Evolutionary conservation across 2,797 vertebrate species (phyloP).

Genomic region (Cichlasoma orientale): DNA sequence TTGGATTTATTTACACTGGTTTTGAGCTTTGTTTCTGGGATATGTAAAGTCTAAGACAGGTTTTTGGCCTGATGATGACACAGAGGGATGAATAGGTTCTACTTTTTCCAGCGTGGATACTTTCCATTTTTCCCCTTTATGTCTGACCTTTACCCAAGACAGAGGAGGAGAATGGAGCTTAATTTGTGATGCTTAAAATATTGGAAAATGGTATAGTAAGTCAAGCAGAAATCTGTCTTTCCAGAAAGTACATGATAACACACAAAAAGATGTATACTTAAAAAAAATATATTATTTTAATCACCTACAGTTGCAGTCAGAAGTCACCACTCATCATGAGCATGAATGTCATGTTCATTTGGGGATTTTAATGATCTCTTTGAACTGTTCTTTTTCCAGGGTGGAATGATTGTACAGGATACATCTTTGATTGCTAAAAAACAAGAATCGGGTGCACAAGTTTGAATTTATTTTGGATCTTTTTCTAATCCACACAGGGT

Average conservation of each 20-base stretch:
- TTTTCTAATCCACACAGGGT: background rate
- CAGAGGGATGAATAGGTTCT: background rate
- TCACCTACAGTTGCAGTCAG: background rate
- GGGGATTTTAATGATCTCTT: background rate
- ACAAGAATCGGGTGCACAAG: background rate
- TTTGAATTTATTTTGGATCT: background rate
- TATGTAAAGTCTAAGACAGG: background rate
- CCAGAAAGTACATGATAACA: background rate
- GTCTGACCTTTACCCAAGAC: background rate
- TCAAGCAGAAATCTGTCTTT: background rate
- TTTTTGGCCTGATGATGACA: background rate
- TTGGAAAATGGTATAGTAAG: background rate
- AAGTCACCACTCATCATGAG: background rate
- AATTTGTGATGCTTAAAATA: background rate
- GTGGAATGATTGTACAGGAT: no score
- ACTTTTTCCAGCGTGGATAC: background rate
- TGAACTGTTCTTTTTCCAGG: no score
- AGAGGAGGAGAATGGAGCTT: background rate
- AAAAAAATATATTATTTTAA: background rate
- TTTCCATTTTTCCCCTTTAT: background rate
- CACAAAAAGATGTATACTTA: background rate
- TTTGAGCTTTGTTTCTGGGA: background rate
- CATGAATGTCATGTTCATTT: background rate
- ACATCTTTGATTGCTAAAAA: background rate
- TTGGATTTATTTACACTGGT: background rate